Percentiles rank a stretch among this genome's conserved stretches.
Evolutionary conservation across 2,113 vertebrate species (phyloP).

Genomic region (Bos taurus): DNA sequence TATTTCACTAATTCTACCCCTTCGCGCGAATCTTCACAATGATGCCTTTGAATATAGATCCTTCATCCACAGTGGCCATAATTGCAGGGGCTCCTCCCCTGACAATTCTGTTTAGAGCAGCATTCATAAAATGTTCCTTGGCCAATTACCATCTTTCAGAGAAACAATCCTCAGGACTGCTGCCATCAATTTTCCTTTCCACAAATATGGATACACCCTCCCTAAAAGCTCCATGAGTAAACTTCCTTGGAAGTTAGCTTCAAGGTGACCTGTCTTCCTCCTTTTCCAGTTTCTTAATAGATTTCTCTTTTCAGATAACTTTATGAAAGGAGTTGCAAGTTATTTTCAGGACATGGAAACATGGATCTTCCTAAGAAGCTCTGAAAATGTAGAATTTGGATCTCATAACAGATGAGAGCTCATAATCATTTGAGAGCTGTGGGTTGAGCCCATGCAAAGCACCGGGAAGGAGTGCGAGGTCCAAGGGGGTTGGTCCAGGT

Average conservation of each 20-base stretch:
- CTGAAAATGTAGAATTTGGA: neutral
- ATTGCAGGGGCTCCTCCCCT: neutral
- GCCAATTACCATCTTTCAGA: neutral
- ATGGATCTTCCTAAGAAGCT: neutral
- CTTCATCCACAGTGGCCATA: neutral
- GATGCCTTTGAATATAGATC: neutral
- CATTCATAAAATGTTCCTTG: neutral
- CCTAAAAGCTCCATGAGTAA: neutral
- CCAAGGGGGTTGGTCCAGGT: neutral
- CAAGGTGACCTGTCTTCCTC: neutral
- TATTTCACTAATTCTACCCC: slow-evolving; percentile 54
- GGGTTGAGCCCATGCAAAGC: neutral
- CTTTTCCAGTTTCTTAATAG: neutral
- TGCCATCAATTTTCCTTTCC: neutral
- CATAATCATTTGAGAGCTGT: neutral
- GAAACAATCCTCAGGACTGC: neutral
- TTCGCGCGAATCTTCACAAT: neutral
- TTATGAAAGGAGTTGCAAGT: neutral
- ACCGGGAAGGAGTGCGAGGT: accelerated
- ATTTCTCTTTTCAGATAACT: neutral
- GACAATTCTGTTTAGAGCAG: neutral
- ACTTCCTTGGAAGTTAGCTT: neutral
- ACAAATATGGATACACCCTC: neutral
- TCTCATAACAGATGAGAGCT: neutral
- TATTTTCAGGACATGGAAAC: neutral